phyloP scores from a whole-genome alignment of 2,113 vertebrate species.

The Pelecanoides urinatrix region DNA sequence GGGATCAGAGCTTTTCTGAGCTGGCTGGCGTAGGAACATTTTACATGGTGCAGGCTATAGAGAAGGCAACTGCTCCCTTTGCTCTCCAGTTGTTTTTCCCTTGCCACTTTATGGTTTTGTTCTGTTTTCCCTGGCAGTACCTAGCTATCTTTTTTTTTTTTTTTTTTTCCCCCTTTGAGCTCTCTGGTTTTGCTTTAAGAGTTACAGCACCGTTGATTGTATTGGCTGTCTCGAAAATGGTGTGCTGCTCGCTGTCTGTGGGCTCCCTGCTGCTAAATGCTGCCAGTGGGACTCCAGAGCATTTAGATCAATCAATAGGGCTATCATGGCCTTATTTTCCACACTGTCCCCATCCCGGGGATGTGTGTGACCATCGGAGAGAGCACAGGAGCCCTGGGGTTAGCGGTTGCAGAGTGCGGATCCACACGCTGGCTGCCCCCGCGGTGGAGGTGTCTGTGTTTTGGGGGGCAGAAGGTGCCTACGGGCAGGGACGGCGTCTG shows the following conservation, averaged over 20 bases:
- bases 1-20: background rate
- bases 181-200: constrained; percentile 38
- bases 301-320: constrained; percentile 47
- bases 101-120: background rate
- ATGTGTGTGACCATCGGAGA: background rate
- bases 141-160: background rate
- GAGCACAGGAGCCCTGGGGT: background rate
- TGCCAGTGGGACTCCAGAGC: constrained; percentile 53
- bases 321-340: constrained; percentile 45
- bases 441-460: fast-evolving
- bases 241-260: constrained; percentile 13
- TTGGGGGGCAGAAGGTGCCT: background rate
- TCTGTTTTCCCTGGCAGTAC: background rate
- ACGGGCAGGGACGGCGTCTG: fast-evolving
- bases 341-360: background rate
- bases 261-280: constrained; percentile 51
- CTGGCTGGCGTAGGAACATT: background rate
- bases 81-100: background rate
- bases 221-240: constrained; percentile 27
- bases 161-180: background rate
- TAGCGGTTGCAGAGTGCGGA: background rate
- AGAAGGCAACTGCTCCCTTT: background rate
- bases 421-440: fast-evolving
- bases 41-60: background rate
- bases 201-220: constrained; percentile 37